Evolutionary conservation across 2,113 vertebrate genomes (phyloP).

Genomic region (Chinchilla lanigera): DNA sequence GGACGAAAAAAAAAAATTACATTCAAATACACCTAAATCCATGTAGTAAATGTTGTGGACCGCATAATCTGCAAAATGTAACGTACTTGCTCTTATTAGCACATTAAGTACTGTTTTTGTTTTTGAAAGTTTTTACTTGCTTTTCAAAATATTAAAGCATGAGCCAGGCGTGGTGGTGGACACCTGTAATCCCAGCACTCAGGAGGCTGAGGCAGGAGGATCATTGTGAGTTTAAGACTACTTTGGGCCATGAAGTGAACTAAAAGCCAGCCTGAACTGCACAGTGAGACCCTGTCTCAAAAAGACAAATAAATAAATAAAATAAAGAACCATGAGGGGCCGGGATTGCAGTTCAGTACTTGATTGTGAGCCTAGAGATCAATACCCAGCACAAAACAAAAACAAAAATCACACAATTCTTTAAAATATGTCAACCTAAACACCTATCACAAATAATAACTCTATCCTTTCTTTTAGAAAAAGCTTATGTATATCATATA

Average conservation of each 20-base stretch:
- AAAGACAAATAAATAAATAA: neutral
- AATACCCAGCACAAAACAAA: neutral
- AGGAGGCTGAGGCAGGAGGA: too few species aligned
- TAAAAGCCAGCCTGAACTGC: too few species aligned
- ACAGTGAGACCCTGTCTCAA: too few species aligned
- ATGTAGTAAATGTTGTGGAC: neutral
- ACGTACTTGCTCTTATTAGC: neutral
- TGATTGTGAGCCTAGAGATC: neutral
- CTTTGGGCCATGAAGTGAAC: too few species aligned
- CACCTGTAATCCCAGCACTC: too few species aligned
- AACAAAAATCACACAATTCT: neutral
- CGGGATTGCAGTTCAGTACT: neutral
- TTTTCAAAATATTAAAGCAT: conserved; percentile 23
- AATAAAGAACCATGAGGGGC: neutral
- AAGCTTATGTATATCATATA: neutral
- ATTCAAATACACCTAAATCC: conserved; percentile 14
- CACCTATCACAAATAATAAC: neutral
- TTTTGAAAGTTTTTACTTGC: neutral
- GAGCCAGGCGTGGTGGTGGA: too few species aligned
- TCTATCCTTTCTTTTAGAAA: neutral
- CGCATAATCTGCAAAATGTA: conserved; percentile 17
- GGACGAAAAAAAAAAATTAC: neutral
- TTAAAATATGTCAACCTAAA: conserved; percentile 20
- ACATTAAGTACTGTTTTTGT: neutral
- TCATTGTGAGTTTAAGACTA: too few species aligned